Evolutionary conservation across 2,888 invertebrate genomes (phyloP), one percentile per base, ranked within the genome.

Genomic region (Epistrophe eligans): DNA sequence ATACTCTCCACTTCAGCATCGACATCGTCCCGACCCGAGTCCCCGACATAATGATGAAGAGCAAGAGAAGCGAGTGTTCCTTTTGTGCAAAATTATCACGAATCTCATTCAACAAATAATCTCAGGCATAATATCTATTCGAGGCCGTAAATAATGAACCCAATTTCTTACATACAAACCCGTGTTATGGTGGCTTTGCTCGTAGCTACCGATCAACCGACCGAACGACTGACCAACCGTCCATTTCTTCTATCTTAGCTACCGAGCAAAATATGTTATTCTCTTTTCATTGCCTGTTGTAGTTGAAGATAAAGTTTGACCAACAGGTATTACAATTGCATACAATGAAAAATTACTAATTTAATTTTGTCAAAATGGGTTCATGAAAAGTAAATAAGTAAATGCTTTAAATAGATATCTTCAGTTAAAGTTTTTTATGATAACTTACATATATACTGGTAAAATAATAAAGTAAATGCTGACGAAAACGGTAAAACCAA

Each of bases 51-150:
- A 84, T 89, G 83, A 79, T 88, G 81, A 85, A 84, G 88, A 58
- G 35, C 72, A 60, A 74, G 89, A 89, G 87, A 89, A 88, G 88
- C 77, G 79, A 88, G 88, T 80, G 79, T 80, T 82, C 89, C 90
- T 89, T 88, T 88, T 84, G 89, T 82, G 88, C 77, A 88, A 89
- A 88, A 89, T 89, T 89, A 89, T 89, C 89, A 89, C 89, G 89
- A 89, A 89, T 88, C 79, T 84, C 88, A 89, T 89, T 89, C 89
- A 89, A 85, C 88, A 89, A 89, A 89, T 89, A 89, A 89, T 89
- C 89, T 89, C 74, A 82, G 88, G 79, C 71, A 89, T 88, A 89
- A 89, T 89, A 89, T 89, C 89, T 89, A 89, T 89, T 89, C 89
- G 82, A 80, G 84, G 88, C 88, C 88, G 89, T 89, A 89, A 89